Base-by-base conservation (phyloP, 2,888 invertebrate species). In the Caenorhabditis panamensis region DNA sequence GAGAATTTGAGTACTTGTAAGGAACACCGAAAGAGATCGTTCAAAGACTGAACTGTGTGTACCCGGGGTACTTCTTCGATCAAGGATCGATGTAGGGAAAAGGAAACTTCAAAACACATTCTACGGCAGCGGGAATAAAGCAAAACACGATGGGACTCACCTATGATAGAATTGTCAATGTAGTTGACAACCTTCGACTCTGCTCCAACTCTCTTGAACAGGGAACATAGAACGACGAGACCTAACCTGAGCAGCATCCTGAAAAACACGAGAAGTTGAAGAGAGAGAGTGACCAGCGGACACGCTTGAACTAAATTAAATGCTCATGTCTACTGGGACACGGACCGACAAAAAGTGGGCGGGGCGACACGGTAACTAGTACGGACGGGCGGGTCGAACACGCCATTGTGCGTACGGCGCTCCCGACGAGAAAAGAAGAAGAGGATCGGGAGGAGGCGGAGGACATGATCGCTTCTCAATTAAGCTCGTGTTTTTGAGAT, bases 111-210 rank as follows among this genome's bases (percentile, higher is more conserved):
- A 9, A 9, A 31, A 31, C 4, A 31, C 5, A 31, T 4, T 31
- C 11, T 28, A 6, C 56, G 6, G 31, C 31, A 9, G 9, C n/a
- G n/a, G n/a, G n/a, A n/a, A n/a, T n/a, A n/a, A n/a, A n/a, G n/a
- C n/a, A n/a, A n/a, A n/a, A n/a, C n/a, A n/a, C n/a, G n/a, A n/a
- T n/a, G n/a, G n/a, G 1, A 79, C 83, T 73, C 56, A 84, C 84
- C 85, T 18, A 85, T 81, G n/a, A 85, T 83, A 1, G 81, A 67
- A 54, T 85, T 85, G 62, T 83, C 83, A 59, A 85, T 82, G 66
- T 79, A 82, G 51, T 81, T 81, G 56, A 81, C 37, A 37, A 73
- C 64, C 31, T 73, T 64, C 16, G 73, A 53, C 16, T 73, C 47
- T 31, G 37, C 69, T 5, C 24, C 18, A 16, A 53, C 24, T 28